A percentile compares a stretch with the other conserved stretches of the same genome.
These are phyloP conservation scores for Dryoscopus gambensis DNA, from an alignment of 2,113 vertebrate species.

Conservation along the genomic window DNA sequence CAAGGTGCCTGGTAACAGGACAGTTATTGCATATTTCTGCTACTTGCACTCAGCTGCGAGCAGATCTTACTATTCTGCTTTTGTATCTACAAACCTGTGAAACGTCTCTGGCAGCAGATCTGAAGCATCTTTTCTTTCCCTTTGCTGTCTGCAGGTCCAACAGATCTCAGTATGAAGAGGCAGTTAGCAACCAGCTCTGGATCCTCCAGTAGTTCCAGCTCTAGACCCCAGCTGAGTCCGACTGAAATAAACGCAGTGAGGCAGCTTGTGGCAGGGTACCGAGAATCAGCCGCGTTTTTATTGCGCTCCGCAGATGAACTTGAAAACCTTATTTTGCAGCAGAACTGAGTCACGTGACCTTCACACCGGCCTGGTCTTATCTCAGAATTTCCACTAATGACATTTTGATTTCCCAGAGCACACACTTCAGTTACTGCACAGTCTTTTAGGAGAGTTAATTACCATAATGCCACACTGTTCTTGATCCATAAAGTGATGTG, in stretches of 20 bases:
- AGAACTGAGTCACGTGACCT: constrained; percentile 86
- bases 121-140: neutral
- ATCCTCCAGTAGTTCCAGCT: constrained; percentile 86
- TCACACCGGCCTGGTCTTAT: constrained; percentile 65
- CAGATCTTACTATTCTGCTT: neutral
- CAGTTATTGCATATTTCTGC: neutral
- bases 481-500: constrained; percentile 75
- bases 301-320: constrained; percentile 97
- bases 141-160: constrained; percentile 82
- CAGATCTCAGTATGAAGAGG: constrained; percentile 99
- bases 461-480: constrained; percentile 74
- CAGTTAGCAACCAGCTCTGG: constrained; percentile 85
- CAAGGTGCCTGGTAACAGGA: neutral
- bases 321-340: constrained; percentile 98
- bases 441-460: constrained; percentile 75
- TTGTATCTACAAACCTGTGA: neutral
- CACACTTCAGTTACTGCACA: constrained; percentile 71
- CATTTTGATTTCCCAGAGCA: constrained; percentile 76
- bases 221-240: constrained; percentile 92
- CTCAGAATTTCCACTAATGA: constrained; percentile 79
- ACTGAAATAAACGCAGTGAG: constrained; percentile 95
- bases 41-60: neutral
- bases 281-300: constrained; percentile 96
- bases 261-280: constrained; percentile 96
- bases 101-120: fast-evolving